Evolutionary conservation across 2,888 invertebrate genomes (phyloP).

Genomic region (Hydriomena furcata): DNA sequence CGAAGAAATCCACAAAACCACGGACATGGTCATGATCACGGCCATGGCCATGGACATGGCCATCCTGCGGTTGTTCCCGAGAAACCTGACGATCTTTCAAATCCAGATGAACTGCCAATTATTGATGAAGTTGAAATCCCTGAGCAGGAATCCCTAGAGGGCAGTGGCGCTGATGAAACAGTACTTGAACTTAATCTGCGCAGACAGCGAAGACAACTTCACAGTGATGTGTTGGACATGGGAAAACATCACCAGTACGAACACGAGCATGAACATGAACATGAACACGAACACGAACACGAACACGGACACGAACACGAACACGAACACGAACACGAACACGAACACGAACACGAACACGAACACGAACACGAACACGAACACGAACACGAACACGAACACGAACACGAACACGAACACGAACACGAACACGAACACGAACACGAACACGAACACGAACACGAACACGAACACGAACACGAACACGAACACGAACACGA

Average conservation of each 20-base stretch:
- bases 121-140: background rate
- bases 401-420: too few species aligned
- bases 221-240: too few species aligned
- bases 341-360: background rate
- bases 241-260: too few species aligned
- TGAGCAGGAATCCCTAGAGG: background rate
- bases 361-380: background rate
- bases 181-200: background rate
- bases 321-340: background rate
- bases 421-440: too few species aligned
- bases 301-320: background rate
- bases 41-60: constrained; percentile 3
- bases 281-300: constrained; percentile 5
- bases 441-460: too few species aligned
- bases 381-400: background rate
- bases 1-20: background rate
- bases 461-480: too few species aligned
- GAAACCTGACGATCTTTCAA: background rate
- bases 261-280: constrained; percentile 1
- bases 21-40: constrained; percentile 14
- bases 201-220: background rate
- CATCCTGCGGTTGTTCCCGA: background rate
- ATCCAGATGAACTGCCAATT: background rate
- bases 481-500: too few species aligned
- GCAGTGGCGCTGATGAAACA: background rate